phyloP scores from a whole-genome alignment of 2,888 invertebrate genomes.

The Tenthredo mesomela region DNA sequence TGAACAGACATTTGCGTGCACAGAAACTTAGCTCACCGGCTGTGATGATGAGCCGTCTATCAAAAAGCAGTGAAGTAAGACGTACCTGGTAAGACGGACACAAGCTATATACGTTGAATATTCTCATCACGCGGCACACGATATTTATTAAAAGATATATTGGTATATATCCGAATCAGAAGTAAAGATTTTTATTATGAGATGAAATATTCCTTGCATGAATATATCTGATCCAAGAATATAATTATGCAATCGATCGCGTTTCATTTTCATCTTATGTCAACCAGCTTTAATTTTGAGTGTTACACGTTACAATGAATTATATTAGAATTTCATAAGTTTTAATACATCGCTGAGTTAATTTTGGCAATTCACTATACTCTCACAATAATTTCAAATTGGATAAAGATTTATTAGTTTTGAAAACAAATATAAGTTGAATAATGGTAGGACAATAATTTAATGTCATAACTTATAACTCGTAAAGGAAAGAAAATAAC shows the following conservation, averaged over 20 bases:
- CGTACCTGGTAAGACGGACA: not conserved
- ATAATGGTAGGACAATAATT: not conserved
- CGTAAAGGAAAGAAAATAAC: not conserved
- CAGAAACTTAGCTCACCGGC: not conserved
- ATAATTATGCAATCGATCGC: not conserved
- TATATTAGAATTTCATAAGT: not conserved
- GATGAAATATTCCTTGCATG: not conserved
- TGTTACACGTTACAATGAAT: not conserved
- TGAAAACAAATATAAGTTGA: no score
- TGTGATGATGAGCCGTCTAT: not conserved
- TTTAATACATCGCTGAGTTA: not conserved
- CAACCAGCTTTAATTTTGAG: not conserved
- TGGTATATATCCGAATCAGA: not conserved
- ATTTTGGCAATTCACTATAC: not conserved
- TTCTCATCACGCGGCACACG: not conserved
- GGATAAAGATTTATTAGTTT: no score
- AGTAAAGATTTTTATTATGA: not conserved
- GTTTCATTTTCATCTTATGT: not conserved
- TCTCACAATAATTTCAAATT: not conserved
- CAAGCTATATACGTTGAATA: not conserved
- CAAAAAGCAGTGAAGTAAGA: not conserved
- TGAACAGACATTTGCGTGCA: conserved; percentile 20
- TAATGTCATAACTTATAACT: no score
- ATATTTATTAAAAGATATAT: not conserved
- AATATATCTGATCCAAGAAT: not conserved